A percentile compares a stretch with the other conserved stretches of the same genome.
Evolutionary conservation across 2,797 vertebrate species (phyloP).

Genomic region (Zenarchopterus dispar): DNA sequence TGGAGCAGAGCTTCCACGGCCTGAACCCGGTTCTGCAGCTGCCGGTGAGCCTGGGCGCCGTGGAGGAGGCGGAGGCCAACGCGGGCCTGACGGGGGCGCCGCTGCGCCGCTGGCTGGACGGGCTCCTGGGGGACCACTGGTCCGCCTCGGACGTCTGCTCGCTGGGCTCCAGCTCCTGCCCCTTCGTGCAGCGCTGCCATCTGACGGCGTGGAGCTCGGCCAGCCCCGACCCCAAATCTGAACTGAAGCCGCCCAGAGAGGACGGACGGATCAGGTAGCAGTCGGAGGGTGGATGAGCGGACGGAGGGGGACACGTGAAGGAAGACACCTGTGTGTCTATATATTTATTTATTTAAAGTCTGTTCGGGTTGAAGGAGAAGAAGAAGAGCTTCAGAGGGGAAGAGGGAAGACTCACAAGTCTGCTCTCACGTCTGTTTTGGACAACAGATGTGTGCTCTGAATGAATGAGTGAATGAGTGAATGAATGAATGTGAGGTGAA

Average conservation of each 20-base stretch:
- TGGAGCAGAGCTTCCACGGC: constrained; percentile 98
- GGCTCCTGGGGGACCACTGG: constrained; percentile 86
- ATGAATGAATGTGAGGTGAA: constrained; percentile 11
- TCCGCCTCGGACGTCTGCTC: constrained; percentile 89
- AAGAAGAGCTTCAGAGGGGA: background rate
- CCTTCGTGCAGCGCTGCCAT: constrained; percentile 87
- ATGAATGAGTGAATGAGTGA: background rate
- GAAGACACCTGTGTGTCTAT: constrained; percentile 12
- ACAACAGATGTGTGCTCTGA: constrained; percentile 6
- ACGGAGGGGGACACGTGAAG: constrained; percentile 26
- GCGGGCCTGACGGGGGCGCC: constrained; percentile 82
- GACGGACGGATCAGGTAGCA: constrained; percentile 96
- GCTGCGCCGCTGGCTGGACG: constrained; percentile 91
- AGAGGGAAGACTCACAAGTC: constrained; percentile 8
- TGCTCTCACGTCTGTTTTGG: constrained; percentile 13
- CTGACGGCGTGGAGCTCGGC: constrained; percentile 91
- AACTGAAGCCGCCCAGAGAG: constrained; percentile 83
- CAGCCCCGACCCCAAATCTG: constrained; percentile 94
- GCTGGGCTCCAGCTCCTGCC: constrained; percentile 85
- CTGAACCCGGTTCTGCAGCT: constrained; percentile 93
- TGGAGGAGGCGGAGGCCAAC: constrained; percentile 89
- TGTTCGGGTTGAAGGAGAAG: background rate
- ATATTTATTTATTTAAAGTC: constrained; percentile 69
- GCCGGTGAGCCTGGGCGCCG: constrained; percentile 85
- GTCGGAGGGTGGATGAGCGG: constrained; percentile 4